A percentile compares a stretch with the other conserved stretches of the same genome.
These are phyloP conservation scores for Hydractinia symbiolongicarpus DNA, from an alignment of 30 jellyfish, hydroid and myxozoan species.

Conservation along the genomic window DNA sequence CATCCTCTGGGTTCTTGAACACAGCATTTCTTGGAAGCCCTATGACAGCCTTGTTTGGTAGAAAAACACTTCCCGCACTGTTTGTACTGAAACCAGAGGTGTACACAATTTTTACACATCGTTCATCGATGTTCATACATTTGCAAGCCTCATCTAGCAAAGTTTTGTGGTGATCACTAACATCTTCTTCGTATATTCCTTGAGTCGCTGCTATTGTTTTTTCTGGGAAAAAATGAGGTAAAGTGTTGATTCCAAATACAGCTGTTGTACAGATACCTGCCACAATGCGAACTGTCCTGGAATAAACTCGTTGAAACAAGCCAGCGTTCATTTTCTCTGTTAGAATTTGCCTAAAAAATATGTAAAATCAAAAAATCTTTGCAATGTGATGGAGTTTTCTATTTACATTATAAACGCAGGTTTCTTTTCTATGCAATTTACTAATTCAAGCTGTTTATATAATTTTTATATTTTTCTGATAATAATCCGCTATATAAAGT, in stretches of 20 bases:
- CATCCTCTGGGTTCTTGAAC: slow-evolving; percentile 22
- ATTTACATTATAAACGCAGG: too few relatives aligned
- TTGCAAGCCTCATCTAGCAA: slow-evolving; percentile 48
- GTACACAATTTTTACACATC: slow-evolving; percentile 25
- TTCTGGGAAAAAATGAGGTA: slow-evolving; percentile 70
- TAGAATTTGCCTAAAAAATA: too few relatives aligned
- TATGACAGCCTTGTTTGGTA: slow-evolving; percentile 65
- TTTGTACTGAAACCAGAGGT: slow-evolving; percentile 47
- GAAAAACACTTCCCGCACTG: slow-evolving; percentile 69
- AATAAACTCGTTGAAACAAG: slow-evolving; percentile 2
- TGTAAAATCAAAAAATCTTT: too few relatives aligned
- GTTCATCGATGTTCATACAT: slow-evolving; percentile 41
- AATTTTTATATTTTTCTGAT: too few relatives aligned
- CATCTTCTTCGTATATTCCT: slow-evolving; percentile 11
- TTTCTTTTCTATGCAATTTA: too few relatives aligned
- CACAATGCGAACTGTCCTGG: slow-evolving; percentile 12
- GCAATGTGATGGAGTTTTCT: too few relatives aligned
- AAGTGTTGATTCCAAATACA: slow-evolving; percentile 46
- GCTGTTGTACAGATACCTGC: slow-evolving; percentile 49
- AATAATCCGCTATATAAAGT: too few relatives aligned
- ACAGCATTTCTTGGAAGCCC: slow-evolving; percentile 64
- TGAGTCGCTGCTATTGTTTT: slow-evolving; percentile 21
- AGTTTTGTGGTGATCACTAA: slow-evolving; percentile 25
- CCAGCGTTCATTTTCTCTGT: too few relatives aligned
- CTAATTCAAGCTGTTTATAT: too few relatives aligned